phyloP scores from a whole-genome alignment of 2,113 vertebrate species.

The Myotis yumanensis region DNA sequence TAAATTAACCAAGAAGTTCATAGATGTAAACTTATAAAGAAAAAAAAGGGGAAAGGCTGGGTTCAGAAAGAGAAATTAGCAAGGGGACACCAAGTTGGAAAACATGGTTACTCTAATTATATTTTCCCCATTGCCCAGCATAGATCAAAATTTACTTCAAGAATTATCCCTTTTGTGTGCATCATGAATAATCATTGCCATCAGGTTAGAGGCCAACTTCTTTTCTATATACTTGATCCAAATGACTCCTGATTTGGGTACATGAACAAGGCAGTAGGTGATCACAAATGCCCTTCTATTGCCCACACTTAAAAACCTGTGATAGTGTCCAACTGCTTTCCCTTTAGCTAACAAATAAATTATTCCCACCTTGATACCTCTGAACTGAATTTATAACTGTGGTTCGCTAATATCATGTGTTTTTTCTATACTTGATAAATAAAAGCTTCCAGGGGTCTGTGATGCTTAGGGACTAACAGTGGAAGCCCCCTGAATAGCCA shows the following conservation, averaged over 20 bases:
- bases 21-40: neutral
- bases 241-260: slow-evolving; percentile 74
- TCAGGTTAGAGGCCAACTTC: slow-evolving; percentile 75
- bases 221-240: slow-evolving; percentile 76
- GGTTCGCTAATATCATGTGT: slow-evolving; percentile 7
- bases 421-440: slow-evolving; percentile 37
- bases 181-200: slow-evolving; percentile 79
- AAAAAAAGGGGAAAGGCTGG: neutral
- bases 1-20: neutral
- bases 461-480: neutral
- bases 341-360: slow-evolving; percentile 58
- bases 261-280: slow-evolving; percentile 74
- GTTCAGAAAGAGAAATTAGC: neutral
- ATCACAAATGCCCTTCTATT: slow-evolving; percentile 75
- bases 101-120: neutral
- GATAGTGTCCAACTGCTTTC: slow-evolving; percentile 59
- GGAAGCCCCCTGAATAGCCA: neutral
- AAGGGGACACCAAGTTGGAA: neutral
- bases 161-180: slow-evolving; percentile 67
- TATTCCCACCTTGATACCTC: slow-evolving; percentile 11
- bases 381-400: slow-evolving; percentile 69
- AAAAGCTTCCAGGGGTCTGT: neutral
- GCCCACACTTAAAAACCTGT: slow-evolving; percentile 6
- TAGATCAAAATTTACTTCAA: slow-evolving; percentile 71
- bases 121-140: neutral